A percentile compares a stretch with the other conserved stretches of the same genome.
These are phyloP conservation scores for Zosterops japonicus DNA, from an alignment of 2,113 vertebrate genomes.

Conservation along the genomic window DNA sequence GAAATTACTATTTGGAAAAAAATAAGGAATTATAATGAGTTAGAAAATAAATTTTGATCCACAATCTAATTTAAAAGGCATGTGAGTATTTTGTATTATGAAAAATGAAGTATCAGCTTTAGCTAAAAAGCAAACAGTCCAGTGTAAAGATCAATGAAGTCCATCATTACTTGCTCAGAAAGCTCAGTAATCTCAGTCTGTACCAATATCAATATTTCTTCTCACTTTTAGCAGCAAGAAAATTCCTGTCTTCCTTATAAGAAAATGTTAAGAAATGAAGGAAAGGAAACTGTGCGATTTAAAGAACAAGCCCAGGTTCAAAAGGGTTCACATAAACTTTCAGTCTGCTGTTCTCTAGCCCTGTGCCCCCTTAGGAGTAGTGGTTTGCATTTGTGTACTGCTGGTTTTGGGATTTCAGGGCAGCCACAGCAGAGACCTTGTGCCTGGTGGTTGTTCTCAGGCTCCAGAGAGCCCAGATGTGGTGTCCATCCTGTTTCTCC, in stretches of 20 bases:
- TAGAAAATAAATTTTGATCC: conserved; percentile 25
- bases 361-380: not conserved
- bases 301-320: not conserved
- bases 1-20: conserved; percentile 31
- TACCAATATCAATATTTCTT: not conserved
- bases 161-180: not conserved
- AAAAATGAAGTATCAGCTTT: not conserved
- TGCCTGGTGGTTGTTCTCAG: not conserved
- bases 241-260: not conserved
- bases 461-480: not conserved
- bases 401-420: not conserved
- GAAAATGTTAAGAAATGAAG: not conserved
- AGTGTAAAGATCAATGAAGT: not conserved
- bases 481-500: not conserved
- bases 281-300: not conserved
- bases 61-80: not conserved
- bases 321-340: not conserved
- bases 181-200: not conserved
- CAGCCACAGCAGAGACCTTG: not conserved
- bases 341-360: not conserved
- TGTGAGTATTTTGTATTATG: not conserved
- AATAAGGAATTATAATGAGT: not conserved
- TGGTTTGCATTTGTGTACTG: rapidly evolving
- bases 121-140: not conserved
- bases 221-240: not conserved